These are phyloP conservation scores for Microvelia longipes DNA, from an alignment of 1,140 invertebrate genomes.

Conservation along the genomic window DNA sequence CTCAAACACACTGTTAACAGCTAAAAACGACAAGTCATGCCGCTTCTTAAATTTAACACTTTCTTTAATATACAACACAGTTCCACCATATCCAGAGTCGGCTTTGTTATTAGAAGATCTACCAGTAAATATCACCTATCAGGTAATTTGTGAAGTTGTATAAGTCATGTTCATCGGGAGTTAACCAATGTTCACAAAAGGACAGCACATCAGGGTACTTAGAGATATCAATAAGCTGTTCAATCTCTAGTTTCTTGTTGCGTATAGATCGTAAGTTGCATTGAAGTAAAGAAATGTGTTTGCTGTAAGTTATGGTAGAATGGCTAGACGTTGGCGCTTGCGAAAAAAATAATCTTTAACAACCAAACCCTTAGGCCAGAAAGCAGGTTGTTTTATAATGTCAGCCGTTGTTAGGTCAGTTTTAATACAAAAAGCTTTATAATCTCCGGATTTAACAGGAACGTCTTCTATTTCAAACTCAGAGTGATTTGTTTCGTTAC, in stretches of 20 bases:
- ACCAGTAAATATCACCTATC: background rate
- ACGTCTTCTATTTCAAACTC: background rate
- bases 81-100: background rate
- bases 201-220: background rate
- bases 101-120: background rate
- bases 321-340: background rate
- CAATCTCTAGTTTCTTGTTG: background rate
- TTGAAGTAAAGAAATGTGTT: background rate
- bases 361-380: background rate
- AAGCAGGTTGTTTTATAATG: background rate
- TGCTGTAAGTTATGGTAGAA: background rate
- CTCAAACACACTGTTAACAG: background rate
- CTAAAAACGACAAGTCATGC: background rate
- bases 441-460: background rate
- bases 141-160: background rate
- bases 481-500: background rate
- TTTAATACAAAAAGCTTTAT: background rate
- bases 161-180: background rate
- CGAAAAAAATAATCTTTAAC: background rate
- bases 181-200: background rate
- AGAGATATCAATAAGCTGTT: background rate
- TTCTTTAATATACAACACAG: background rate
- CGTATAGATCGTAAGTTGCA: background rate
- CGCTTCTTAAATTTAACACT: background rate
- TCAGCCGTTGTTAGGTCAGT: background rate